Evolutionary conservation across 2,113 vertebrate genomes (phyloP).

Genomic region (Chloebia gouldiae): DNA sequence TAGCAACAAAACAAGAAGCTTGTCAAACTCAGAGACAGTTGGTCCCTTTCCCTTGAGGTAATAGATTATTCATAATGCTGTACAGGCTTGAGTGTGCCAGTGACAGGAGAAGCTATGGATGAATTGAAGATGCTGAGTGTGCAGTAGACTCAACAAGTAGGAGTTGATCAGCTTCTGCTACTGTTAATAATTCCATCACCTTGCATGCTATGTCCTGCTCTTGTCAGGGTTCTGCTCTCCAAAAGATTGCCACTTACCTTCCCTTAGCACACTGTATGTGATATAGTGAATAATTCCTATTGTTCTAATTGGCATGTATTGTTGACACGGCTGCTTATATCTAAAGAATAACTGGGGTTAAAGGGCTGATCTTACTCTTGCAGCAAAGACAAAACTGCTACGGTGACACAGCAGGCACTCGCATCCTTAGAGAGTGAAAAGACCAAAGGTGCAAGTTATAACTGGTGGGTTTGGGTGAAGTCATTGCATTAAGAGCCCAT

Average conservation of each 20-base stretch:
- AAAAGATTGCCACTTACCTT: background rate
- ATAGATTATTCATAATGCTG: background rate
- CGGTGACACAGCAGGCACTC: background rate
- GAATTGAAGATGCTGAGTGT: background rate
- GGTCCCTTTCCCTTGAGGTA: background rate
- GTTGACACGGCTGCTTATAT: background rate
- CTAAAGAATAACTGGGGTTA: background rate
- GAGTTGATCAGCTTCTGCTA: background rate
- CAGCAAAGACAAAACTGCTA: background rate
- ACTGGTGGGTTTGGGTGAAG: background rate
- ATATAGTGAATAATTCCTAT: background rate
- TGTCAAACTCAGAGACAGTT: background rate
- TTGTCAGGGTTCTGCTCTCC: background rate
- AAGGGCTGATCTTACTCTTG: background rate
- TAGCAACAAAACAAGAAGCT: background rate
- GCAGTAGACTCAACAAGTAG: background rate
- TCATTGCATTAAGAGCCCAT: background rate
- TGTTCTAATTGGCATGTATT: background rate
- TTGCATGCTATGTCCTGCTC: background rate
- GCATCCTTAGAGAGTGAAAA: background rate
- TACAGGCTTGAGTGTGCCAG: background rate
- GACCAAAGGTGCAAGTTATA: background rate
- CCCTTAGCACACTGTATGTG: background rate
- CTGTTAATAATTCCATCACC: background rate
- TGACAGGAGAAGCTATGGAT: background rate